Evolutionary conservation across 2,797 vertebrate species (phyloP).

Genomic region (Cheirogaleus major): DNA sequence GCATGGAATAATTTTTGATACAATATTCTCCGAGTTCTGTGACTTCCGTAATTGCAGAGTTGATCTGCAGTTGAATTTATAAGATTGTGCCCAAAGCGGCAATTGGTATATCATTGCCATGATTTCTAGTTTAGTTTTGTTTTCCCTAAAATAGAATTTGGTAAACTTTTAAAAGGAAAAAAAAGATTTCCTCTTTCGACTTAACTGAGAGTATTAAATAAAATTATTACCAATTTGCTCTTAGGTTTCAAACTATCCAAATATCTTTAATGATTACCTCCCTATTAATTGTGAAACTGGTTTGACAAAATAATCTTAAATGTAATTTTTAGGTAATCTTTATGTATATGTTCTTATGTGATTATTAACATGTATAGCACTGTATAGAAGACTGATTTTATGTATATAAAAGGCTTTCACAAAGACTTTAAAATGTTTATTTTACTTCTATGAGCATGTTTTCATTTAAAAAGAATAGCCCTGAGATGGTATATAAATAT

Average conservation of each 20-base stretch:
- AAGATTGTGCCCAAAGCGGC: neutral
- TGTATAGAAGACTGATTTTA: neutral
- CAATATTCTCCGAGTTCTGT: neutral
- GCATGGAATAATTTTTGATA: slow-evolving; percentile 28
- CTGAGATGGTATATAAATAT: neutral
- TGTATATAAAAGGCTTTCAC: neutral
- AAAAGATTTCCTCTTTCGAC: neutral
- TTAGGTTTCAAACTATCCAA: neutral
- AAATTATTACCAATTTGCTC: neutral
- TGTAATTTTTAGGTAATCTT: slow-evolving; percentile 15
- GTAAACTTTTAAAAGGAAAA: neutral
- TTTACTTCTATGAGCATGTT: slow-evolving; percentile 21
- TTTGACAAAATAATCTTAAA: slow-evolving; percentile 12
- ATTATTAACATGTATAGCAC: neutral
- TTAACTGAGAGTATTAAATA: slow-evolving; percentile 11
- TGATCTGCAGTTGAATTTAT: neutral
- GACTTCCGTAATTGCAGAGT: neutral
- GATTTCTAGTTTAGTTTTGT: slow-evolving; percentile 26
- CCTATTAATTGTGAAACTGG: neutral
- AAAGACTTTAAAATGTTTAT: slow-evolving; percentile 21
- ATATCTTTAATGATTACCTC: neutral
- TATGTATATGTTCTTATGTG: neutral
- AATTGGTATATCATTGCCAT: neutral
- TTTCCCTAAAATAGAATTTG: slow-evolving; percentile 25
- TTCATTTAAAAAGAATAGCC: neutral